Evolutionary conservation across 2,113 vertebrate genomes (phyloP), one percentile per base, ranked within the genome.

Genomic region (Cavia aperea): DNA sequence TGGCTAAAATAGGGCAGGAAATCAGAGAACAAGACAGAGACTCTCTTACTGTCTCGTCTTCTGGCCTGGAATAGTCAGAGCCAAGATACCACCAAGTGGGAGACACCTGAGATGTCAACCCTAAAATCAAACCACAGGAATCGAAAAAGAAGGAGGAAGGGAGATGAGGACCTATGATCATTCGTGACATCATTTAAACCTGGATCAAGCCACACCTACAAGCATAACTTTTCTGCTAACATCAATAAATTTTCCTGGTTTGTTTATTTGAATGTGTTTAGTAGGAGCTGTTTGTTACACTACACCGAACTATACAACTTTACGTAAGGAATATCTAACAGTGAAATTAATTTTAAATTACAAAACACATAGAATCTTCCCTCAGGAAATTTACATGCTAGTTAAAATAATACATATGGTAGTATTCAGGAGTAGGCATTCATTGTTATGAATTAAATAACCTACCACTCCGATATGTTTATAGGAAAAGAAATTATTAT

Each of bases 391-490:
- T 26, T 84, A 68, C 58, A 43, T 89, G 58, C 36, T 81, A 81
- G 43, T 83, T 90, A 93, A 95, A 81, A 89, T 73, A 92, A 73
- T 24, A 84, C 36, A 60, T 58, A 51, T 24, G 4, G 18, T 85
- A 33, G 49, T 43, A 87, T 43, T 23, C 81, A 60, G 49, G 54
- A 72, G 43, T 21, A 89, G 72, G 58, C n/a, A 89, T 36, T 94
- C 33, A 31, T 90, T 93, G 81, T 68, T 85, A 84, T n/a, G 33
- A 90, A 92, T 94, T 94, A 95, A 92, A 92, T 51, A 92, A 92
- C 21, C 86, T 96, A 92, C 33, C 92, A 93, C 49, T 85, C 58
- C 93, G 92, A 65, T 82, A 68, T 26, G 54, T 91, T 89, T 94
- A 90, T 60, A 90, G 72, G 29, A 89, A 92, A 90, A 91, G 82